Conservation (phyloP, 2,888 invertebrate genomes). For the Escarpia spicata region DNA sequence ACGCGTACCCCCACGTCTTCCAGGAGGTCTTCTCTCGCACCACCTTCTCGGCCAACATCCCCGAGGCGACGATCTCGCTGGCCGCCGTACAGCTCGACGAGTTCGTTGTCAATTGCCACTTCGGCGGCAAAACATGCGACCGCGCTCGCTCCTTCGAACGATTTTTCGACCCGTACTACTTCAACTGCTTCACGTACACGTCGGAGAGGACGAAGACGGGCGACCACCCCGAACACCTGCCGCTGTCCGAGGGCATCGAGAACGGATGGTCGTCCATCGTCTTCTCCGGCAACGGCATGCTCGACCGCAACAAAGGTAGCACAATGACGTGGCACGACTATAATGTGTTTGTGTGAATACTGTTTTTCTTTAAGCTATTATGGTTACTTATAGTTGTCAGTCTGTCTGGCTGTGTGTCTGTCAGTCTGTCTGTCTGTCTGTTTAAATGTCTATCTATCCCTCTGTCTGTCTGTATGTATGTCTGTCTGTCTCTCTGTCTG, state of each 20-base stretch:
- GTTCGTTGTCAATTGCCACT: slow-evolving; percentile 43
- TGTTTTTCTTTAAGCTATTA: neutral
- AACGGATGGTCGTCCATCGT: slow-evolving; percentile 46
- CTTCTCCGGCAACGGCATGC: slow-evolving; percentile 43
- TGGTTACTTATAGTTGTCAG: too few species aligned
- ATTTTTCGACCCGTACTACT: slow-evolving; percentile 46
- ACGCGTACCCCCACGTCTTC: slow-evolving; percentile 39
- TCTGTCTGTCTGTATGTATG: too few species aligned
- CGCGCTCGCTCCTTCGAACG: slow-evolving; percentile 30
- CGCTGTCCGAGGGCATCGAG: slow-evolving; percentile 36
- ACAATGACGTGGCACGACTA: too few species aligned
- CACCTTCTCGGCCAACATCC: slow-evolving; percentile 43
- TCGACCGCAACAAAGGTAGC: slow-evolving; percentile 36
- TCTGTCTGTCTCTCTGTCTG: too few species aligned
- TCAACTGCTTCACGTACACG: slow-evolving; percentile 45
- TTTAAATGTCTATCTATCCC: too few species aligned
- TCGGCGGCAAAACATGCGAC: slow-evolving; percentile 40
- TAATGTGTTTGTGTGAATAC: too few species aligned
- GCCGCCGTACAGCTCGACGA: slow-evolving; percentile 42
- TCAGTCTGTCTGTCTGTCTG: too few species aligned
- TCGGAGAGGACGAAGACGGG: neutral
- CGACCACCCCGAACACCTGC: slow-evolving; percentile 22
- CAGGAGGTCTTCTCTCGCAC: slow-evolving; percentile 45
- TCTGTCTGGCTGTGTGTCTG: too few species aligned
- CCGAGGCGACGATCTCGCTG: slow-evolving; percentile 32